Base-by-base conservation (phyloP, 2,797 vertebrate species). In the Xiphophorus birchmanni region DNA sequence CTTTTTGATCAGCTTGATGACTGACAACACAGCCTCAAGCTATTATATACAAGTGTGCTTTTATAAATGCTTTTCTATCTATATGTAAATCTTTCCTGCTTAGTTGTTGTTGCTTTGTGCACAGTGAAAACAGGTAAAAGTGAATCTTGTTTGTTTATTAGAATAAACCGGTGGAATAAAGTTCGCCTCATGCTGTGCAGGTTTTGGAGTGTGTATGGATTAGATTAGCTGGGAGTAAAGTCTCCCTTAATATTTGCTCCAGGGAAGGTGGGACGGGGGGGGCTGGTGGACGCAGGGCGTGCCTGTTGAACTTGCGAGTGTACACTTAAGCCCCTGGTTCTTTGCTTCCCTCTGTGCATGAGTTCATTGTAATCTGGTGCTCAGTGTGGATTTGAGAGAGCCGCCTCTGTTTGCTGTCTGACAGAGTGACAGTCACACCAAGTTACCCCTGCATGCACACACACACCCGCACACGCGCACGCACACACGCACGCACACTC, bases 1-100 rank as follows among this genome's bases (percentile, higher is more conserved):
- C 90, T 87, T 93, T 93, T 94, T 94, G 94, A 94, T 94, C 94
- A 94, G 85, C 91, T 83, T 94, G 91, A 94, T 94, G 92, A 94
- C 90, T 93, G 93, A 94, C 93, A 93, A 92, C 78, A 58, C 81
- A 85, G 92, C 92, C 90, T 73, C 9, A 0, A 89, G 93, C 91
- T 91, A 81, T 89, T 92, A 87, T 89, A 90, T 87, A 92, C 90
- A 90, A 91, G 86, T 90, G 78, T 84, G 86, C 89, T 90, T 93
- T 91, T 83, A 87, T 86, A 85, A 93, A 90, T 80, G 85, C 83
- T 83, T 52, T 78, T 85, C 83, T 81, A 89, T 91, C 90, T 93
- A 86, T 88, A 91, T 92, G 91, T 90, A 92, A 92, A 92, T 90
- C 84, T 74, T 63, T 21, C 83, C 76, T 79, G 82, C 73, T 82